Evolutionary conservation across 2,888 invertebrate species (phyloP), one percentile per base, ranked within the genome.

Genomic region (Cosmopolites sordidus): DNA sequence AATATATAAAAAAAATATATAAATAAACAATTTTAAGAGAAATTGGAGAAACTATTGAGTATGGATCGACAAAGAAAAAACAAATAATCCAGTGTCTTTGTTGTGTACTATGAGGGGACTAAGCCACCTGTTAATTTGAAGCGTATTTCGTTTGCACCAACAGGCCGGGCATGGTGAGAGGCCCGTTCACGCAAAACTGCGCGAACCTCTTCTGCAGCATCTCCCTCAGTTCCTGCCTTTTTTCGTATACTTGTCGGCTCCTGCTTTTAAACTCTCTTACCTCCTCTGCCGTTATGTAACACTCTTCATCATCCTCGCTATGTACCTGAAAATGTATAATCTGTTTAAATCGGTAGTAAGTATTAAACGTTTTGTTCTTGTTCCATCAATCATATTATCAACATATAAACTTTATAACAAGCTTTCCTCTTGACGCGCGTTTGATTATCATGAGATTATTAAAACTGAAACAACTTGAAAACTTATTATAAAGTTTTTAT

Each of bases 241-340:
- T 84, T 68, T 89, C 85, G 57, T 84, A 83, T 66, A 90, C 83
- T 72, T 87, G 86, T 70, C 83, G 82, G 71, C 81, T 81, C 69
- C 87, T 86, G 62, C 87, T 87, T 77, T 89, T 86, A 74, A 92
- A 93, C 75, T 89, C 88, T 75, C 84, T 79, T 61, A 94, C 87
- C 73, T 92, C 93, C 75, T 92, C 92, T 64, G 86, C 83, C 61
- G 92, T 90, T 78, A 93, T 92, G 79, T 86, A 84, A 76, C 86
- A 83, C 60, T 76, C 76, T 64, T 80, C 83, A 69, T 87, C 88
- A 69, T 87, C 88, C 62, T 88, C 84, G 77, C 85, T 87, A 60
- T 85, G 84, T 66, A 89, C 86, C 89, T 90, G 68, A 42, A 74
- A 69, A 54, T 38, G 12, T 27, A n/a, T n/a, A n/a, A n/a, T n/a